Conservation (phyloP, 2,797 vertebrate species). For the Oreochromis grahami region DNA sequence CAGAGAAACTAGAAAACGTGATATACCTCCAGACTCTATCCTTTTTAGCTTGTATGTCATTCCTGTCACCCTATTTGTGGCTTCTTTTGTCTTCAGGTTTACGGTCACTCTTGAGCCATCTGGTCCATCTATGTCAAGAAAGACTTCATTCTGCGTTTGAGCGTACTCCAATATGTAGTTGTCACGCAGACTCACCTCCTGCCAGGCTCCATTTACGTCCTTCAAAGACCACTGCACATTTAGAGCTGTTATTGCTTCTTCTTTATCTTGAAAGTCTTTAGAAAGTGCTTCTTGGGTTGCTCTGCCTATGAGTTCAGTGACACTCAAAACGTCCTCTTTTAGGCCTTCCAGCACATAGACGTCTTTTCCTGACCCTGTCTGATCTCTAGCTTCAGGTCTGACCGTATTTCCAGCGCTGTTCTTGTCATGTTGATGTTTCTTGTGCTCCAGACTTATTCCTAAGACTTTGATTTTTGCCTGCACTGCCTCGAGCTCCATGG, state of each 20-base stretch:
- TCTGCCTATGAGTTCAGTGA: conserved; percentile 23
- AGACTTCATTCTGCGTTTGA: background rate
- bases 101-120: background rate
- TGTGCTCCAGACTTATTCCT: conserved; percentile 35
- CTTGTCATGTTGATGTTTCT: background rate
- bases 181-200: conserved; percentile 12
- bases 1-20: background rate
- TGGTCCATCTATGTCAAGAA: background rate
- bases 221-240: conserved; percentile 49
- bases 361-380: background rate
- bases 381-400: background rate
- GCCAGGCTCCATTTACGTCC: conserved; percentile 3
- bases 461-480: conserved; percentile 22
- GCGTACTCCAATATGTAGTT: conserved; percentile 55
- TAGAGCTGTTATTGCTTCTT: conserved; percentile 36
- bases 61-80: conserved; percentile 15
- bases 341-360: conserved; percentile 48
- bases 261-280: conserved; percentile 6
- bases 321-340: conserved; percentile 54
- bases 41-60: conserved; percentile 36
- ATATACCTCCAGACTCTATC: conserved; percentile 2
- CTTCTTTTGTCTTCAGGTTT: conserved; percentile 20
- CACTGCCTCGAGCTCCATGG: conserved; percentile 43
- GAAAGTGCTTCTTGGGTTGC: conserved; percentile 1
- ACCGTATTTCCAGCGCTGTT: background rate